Evolutionary conservation across 2,888 invertebrate genomes (phyloP), one percentile per base, ranked within the genome.

Genomic region (Carabus problematicus): DNA sequence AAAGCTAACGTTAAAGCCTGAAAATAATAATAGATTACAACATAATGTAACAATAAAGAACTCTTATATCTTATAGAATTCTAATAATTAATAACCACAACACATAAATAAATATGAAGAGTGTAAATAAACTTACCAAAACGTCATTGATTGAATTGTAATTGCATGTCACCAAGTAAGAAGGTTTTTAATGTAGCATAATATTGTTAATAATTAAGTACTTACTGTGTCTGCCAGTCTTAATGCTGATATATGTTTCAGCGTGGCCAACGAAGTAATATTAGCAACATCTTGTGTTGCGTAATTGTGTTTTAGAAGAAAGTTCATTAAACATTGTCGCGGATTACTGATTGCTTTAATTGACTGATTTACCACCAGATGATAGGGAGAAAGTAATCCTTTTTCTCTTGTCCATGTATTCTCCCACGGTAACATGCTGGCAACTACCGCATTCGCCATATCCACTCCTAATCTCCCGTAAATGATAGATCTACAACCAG

Each of bases 401-500:
- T 78, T 79, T 19, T 81, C 79, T 9, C 79, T 76, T 43, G 82
- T 80, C 77, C 82, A 81, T 14, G 77, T 74, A 73, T 79, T 79
- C 16, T 76, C 76, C 67, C 75, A 80, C 0, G 84, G 82, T 19
- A 83, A 78, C 66, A 85, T 77, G 39, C 83, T 80, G 8, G 81
- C 79, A 1, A 84, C 75, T 16, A 86, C 76, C 1, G 84, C 84
- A 64, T 80, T 75, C 1, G 83, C 82, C 42, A 86, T 78, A 75
- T 84, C 82, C 43, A 82, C 78, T 9, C 85, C 85, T 18, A 85
- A 71, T 59, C 82, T 76, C 19, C 85, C 86, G 76, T 84, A 85
- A 54, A 84, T 75, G 7, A 85, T 76, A 3, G 85, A 78, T 66
- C 84, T 85, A 74, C n/a, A 77, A 77, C 72, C 72, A 52, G 45